phyloP scores from a whole-genome alignment of 1,140 invertebrate genomes.

The Sycobia sp. region DNA sequence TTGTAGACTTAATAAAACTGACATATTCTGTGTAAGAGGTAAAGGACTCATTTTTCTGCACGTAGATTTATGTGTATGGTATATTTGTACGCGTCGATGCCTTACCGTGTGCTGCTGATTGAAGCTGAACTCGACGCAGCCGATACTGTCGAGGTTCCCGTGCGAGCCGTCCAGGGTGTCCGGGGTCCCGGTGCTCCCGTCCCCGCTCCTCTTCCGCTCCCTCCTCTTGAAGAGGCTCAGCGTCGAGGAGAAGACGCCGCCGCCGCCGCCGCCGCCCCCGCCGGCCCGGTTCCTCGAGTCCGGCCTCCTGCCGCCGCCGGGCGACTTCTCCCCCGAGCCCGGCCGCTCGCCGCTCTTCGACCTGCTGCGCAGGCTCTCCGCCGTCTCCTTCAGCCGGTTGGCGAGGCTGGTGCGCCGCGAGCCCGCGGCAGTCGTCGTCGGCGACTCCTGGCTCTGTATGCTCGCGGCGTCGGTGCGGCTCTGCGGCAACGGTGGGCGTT shows the following conservation, averaged over 20 bases:
- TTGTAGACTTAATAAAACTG: too few species aligned
- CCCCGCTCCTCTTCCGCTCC: conserved; percentile 57
- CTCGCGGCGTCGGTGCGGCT: conserved; percentile 46
- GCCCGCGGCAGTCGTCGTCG: conserved; percentile 54
- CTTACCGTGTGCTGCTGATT: conserved; percentile 44
- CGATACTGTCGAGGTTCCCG: conserved; percentile 55
- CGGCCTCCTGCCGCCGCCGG: neutral
- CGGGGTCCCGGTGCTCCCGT: conserved; percentile 34
- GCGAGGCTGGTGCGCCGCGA: conserved; percentile 53
- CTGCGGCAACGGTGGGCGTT: too few species aligned
- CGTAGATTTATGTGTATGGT: too few species aligned
- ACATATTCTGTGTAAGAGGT: too few species aligned
- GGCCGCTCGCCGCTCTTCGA: conserved; percentile 51
- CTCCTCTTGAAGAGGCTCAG: conserved; percentile 61
- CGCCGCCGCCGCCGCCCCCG: conserved; percentile 46
- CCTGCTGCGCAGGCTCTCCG: conserved; percentile 54
- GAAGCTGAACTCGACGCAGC: conserved; percentile 56
- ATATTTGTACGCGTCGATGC: too few species aligned
- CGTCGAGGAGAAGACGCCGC: conserved; percentile 61
- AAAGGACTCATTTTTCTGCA: too few species aligned
- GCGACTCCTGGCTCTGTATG: conserved; percentile 70
- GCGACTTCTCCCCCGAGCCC: conserved; percentile 43
- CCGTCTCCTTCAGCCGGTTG: conserved; percentile 55
- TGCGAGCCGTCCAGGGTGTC: conserved; percentile 24
- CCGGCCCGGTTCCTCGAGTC: conserved; percentile 37